phyloP scores from a whole-genome alignment of 2,888 invertebrate genomes.

The Busseola fusca region DNA sequence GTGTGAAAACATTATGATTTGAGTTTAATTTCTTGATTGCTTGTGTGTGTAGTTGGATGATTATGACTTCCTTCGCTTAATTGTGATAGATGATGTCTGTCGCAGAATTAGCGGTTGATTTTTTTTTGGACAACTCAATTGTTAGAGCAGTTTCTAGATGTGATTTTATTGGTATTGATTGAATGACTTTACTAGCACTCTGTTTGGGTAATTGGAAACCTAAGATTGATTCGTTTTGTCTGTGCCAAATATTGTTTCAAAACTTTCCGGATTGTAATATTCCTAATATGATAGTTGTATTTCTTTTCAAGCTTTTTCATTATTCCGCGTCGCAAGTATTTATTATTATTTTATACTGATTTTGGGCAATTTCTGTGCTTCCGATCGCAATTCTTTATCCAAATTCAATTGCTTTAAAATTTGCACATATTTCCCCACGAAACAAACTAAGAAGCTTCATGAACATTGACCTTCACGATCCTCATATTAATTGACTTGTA shows the following conservation, averaged over 20 bases:
- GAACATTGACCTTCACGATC: constrained; percentile 45
- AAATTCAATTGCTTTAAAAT: not conserved
- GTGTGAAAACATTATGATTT: constrained; percentile 85
- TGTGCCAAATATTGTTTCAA: not conserved
- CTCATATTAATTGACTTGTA: constrained; percentile 42
- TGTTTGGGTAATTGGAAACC: not conserved
- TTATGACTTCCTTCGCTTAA: constrained; percentile 48
- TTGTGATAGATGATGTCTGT: constrained; percentile 47
- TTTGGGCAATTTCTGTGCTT: not conserved
- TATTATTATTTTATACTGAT: not conserved
- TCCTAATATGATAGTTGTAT: not conserved
- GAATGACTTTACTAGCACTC: not conserved
- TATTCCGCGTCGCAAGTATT: not conserved
- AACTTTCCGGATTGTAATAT: not conserved
- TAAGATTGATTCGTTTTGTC: not conserved
- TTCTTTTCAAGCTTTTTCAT: not conserved
- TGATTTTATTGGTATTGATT: constrained; percentile 31
- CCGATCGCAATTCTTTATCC: not conserved
- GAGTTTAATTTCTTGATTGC: constrained; percentile 75
- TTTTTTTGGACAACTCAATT: constrained; percentile 16
- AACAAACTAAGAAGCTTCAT: constrained; percentile 1
- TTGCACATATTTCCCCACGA: too few species aligned
- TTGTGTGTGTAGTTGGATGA: constrained; percentile 41
- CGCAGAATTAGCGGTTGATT: constrained; percentile 22
- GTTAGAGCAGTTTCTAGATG: not conserved